phyloP scores from a whole-genome alignment of 2,888 invertebrate genomes.

The Heliconius charithonia region DNA sequence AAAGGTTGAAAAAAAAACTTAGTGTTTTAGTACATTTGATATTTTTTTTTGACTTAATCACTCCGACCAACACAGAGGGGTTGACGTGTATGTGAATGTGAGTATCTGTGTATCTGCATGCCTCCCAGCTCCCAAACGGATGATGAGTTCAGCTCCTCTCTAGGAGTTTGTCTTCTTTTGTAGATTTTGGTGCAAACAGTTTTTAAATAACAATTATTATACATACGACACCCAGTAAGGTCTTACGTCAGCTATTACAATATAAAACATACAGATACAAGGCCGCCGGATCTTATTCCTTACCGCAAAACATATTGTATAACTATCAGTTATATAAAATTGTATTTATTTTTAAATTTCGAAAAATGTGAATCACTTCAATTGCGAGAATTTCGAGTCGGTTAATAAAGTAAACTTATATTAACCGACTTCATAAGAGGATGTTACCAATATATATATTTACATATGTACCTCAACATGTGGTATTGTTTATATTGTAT shows the following conservation, averaged over 20 bases:
- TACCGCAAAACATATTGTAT: conserved; percentile 22
- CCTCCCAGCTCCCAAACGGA: too few relatives aligned
- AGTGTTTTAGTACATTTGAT: too few relatives aligned
- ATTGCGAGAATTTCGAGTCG: background rate
- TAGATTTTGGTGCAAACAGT: background rate
- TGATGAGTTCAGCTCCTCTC: too few relatives aligned
- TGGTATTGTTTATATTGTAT: background rate
- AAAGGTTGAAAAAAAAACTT: too few relatives aligned
- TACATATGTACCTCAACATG: background rate
- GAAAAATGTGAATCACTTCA: background rate
- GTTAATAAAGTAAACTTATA: background rate
- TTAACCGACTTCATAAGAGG: background rate
- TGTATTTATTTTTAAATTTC: conserved; percentile 4
- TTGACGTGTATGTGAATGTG: too few relatives aligned
- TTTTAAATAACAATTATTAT: background rate
- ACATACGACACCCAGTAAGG: background rate
- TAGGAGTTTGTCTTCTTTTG: too few relatives aligned
- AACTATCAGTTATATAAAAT: conserved; percentile 14
- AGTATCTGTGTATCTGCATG: too few relatives aligned
- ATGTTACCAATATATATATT: background rate
- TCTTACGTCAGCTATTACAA: background rate
- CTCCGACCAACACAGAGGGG: too few relatives aligned
- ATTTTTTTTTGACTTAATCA: too few relatives aligned
- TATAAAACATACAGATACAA: conserved; percentile 13
- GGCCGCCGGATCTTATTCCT: conserved; percentile 29